Evolutionary conservation across 2,888 invertebrate genomes (phyloP), one percentile per base, ranked within the genome.

Genomic region (Cotesia congregata): DNA sequence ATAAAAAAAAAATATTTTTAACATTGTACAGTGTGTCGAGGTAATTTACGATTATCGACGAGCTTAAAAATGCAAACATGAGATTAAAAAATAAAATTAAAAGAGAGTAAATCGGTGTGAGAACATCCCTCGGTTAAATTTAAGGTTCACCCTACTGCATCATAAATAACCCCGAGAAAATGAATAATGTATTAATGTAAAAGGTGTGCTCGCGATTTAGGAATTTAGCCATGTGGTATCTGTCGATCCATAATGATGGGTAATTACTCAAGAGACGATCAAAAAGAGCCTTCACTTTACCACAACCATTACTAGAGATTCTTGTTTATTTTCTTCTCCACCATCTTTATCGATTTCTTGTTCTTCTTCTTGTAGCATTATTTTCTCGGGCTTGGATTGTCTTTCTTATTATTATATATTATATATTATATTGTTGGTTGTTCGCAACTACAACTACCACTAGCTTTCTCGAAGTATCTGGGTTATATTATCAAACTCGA

Each of bases 101-200:
- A 59, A 50, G 65, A 30, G 72, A 40, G 65, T 76, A 59, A 76
- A 76, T 72, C 72, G 67, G 74, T 75, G 64, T 61, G 41, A 75
- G 59, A 76, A 50, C 61, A 72, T 60, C 72, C 62, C 61, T 61
- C 68, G 61, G 38, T 30, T 30, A 30, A 30, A 67, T 76, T 68
- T 9, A n/a, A 61, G 59, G 67, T 20, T 61, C 72, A 67, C 30
- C 67, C 67, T 59, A 39, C 60, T n/a, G 40, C 40, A 71, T 71
- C 59, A 76, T 76, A 76, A 76, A 76, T 76, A 76, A 76, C 50
- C 20, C 59, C 62, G 20, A 60, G 75, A 72, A 78, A 67, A 80
- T 80, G 81, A 80, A 81, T 79, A 72, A 80, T 81, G 80, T 78
- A 80, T 78, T 70, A 75, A 77, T 72, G 73, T 68, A 75, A 74